Conservation (phyloP, 2,113 vertebrate species). For the Oreochromis tanganicae region DNA sequence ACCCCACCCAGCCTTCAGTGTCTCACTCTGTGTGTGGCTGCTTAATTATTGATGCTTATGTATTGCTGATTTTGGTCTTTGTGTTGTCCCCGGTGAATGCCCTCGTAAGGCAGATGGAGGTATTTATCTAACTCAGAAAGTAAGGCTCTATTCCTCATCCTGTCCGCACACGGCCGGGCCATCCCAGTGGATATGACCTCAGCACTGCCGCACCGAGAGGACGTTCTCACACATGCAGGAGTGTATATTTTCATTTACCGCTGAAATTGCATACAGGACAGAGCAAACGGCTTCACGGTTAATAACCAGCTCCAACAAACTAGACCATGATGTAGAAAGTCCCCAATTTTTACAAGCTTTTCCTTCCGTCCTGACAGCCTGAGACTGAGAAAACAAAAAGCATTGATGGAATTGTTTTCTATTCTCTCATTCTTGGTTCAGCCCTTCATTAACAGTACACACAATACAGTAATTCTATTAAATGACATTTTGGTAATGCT, state of each 20-base stretch:
- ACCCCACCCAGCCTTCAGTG: conserved; percentile 38
- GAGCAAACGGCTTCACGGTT: not conserved
- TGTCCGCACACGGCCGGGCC: conserved; percentile 46
- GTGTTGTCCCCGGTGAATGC: conserved; percentile 68
- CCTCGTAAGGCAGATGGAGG: conserved; percentile 55
- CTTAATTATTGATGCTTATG: conserved; percentile 80
- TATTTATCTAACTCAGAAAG: conserved; percentile 74
- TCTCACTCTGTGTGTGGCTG: conserved; percentile 54
- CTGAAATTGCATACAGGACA: not conserved
- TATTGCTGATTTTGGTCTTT: conserved; percentile 77
- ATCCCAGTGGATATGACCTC: conserved; percentile 74
- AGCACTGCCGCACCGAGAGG: conserved; percentile 53
- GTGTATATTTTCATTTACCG: conserved; percentile 34
- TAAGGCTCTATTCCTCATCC: conserved; percentile 69
- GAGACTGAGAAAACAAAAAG: not conserved
- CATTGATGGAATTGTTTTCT: not conserved
- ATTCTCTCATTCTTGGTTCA: not conserved
- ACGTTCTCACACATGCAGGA: conserved; percentile 13
- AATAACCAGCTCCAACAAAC: not conserved
- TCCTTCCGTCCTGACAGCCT: not conserved
- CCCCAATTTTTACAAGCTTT: not conserved
- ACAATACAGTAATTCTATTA: not conserved
- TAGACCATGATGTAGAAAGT: not conserved
- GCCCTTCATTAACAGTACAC: not conserved
- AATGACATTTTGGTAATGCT: not conserved